Base-by-base conservation (phyloP, 2,113 vertebrate species). In the Daboia siamensis region DNA sequence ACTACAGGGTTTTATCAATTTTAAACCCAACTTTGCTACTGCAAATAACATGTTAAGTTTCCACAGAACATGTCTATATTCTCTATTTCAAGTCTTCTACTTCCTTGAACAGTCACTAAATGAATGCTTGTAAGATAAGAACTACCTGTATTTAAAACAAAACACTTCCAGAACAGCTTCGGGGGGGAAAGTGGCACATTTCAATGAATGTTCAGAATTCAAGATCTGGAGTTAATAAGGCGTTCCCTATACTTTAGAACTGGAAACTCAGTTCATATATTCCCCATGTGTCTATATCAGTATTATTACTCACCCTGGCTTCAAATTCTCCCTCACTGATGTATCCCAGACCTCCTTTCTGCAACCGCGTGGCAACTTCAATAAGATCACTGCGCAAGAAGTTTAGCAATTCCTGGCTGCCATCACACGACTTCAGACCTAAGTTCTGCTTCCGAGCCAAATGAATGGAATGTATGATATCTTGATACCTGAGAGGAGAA, bases 321-420 rank as follows among this genome's bases (percentile, higher is more conserved):
- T 99, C 99, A 29, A 99, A 98, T 91, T 98, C 97, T 0, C 96
- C 94, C 94, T 99, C 98, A 13, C 98, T 98, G 93, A 99, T 95
- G 93, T 99, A 99, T 59, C 99, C 99, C 93, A 99, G 97, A 24
- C 99, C 99, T 56, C 99, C 99, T 91, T 99, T 99, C 89, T 99
- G 98, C 91, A 99, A 98, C 21, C 99, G 97, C 0, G 98, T 99
- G 5, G 99, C 98, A 2, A 99, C 98, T 94, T 99, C 99, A 92
- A 99, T 98, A n/a, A 99, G 98, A 96, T 99, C 99, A 74, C 98
- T 99, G 21, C 98, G 97, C 94, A 99, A 96, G 95, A 98, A 99
- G 94, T 97, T 98, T 92, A 99, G 97, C 88, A 99, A 98, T 74
- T 99, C 99, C 92, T 98, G 95, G 93, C 98, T 97, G 85, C 98